These are phyloP conservation scores for Drosophila setifemur DNA, from an alignment of 1,140 invertebrate species.

Conservation along the genomic window DNA sequence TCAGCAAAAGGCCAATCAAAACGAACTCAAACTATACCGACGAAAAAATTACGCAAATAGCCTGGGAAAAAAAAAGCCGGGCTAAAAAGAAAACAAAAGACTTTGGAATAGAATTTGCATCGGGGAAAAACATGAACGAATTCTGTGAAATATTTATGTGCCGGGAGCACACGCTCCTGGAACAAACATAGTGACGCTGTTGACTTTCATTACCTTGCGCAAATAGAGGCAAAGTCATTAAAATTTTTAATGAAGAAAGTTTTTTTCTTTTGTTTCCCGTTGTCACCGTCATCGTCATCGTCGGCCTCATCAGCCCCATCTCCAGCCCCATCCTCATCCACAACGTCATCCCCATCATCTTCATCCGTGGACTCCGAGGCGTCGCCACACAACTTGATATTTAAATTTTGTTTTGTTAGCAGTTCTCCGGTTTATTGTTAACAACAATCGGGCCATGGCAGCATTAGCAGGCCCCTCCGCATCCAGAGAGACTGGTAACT, in stretches of 20 bases:
- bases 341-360: slow-evolving; percentile 7
- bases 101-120: slow-evolving; percentile 58
- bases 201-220: slow-evolving; percentile 77
- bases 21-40: slow-evolving; percentile 14
- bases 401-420: slow-evolving; percentile 73
- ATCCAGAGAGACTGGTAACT: background rate
- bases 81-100: slow-evolving; percentile 6
- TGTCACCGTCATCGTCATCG: slow-evolving; percentile 29
- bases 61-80: background rate
- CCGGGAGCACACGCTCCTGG: slow-evolving; percentile 17
- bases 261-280: slow-evolving; percentile 70
- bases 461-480: slow-evolving; percentile 7
- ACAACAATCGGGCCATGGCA: slow-evolving; percentile 54
- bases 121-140: slow-evolving; percentile 5
- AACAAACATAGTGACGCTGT: slow-evolving; percentile 69
- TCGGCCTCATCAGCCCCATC: slow-evolving; percentile 6
- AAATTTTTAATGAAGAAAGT: slow-evolving; percentile 79
- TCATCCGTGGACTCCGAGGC: slow-evolving; percentile 26
- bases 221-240: slow-evolving; percentile 78
- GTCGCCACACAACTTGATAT: slow-evolving; percentile 67
- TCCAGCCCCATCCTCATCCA: background rate
- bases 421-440: slow-evolving; percentile 64
- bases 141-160: slow-evolving; percentile 34
- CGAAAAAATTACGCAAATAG: slow-evolving; percentile 6
- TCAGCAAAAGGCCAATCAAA: slow-evolving; percentile 18